These are phyloP conservation scores for Poeciliopsis retropinna DNA, from an alignment of 2,113 vertebrate genomes.

Conservation along the genomic window DNA sequence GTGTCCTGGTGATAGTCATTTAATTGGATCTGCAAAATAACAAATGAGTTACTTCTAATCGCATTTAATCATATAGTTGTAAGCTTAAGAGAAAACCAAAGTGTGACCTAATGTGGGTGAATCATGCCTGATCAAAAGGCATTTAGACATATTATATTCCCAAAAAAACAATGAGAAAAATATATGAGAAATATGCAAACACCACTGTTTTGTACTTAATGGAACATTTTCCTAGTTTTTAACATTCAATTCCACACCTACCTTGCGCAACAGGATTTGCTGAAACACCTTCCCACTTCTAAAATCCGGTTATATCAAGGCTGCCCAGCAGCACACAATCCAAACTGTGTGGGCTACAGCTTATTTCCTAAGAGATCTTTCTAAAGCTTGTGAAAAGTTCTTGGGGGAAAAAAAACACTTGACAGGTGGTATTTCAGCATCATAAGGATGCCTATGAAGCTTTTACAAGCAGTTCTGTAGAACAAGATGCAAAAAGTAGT, in stretches of 20 bases:
- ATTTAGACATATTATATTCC: background rate
- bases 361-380: background rate
- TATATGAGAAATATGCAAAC: background rate
- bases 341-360: background rate
- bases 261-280: constrained; percentile 1
- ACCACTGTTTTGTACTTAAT: background rate
- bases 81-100: too few species aligned
- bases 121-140: background rate
- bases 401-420: background rate
- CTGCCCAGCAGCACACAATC: background rate
- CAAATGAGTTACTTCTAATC: too few species aligned
- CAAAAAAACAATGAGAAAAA: background rate
- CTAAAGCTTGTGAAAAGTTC: background rate
- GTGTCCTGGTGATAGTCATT: background rate
- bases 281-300: background rate
- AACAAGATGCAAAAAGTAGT: background rate
- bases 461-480: constrained; percentile 2
- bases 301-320: background rate
- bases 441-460: constrained; percentile 5
- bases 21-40: too few species aligned
- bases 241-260: background rate
- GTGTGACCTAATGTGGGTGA: too few species aligned
- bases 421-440: background rate
- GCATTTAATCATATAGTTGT: too few species aligned
- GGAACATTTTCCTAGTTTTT: background rate